phyloP scores from a whole-genome alignment of 2,113 vertebrate genomes.

The Jaculus jaculus region DNA sequence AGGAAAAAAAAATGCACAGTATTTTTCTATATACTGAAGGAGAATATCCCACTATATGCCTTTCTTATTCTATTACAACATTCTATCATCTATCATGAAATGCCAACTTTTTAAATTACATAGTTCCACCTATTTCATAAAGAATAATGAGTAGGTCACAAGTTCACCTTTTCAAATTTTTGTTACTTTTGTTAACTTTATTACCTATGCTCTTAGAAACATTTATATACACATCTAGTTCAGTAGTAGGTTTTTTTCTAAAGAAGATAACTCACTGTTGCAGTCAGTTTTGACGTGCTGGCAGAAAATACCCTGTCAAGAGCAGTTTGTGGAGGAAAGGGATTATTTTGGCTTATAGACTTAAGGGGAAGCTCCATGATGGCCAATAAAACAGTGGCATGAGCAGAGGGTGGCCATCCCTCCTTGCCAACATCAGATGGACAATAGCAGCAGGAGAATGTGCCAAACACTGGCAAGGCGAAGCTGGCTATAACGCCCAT shows the following conservation, averaged over 20 bases:
- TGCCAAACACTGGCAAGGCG: no score
- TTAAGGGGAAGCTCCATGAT: no score
- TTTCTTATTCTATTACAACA: neutral
- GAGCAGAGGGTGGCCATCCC: no score
- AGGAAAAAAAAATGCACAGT: neutral
- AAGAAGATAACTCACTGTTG: neutral
- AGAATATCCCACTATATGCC: neutral
- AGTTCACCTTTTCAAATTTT: neutral
- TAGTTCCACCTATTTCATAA: neutral
- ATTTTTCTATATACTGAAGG: neutral
- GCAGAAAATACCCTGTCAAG: no score
- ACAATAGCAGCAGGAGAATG: no score
- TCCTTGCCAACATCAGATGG: no score
- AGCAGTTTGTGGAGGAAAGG: no score
- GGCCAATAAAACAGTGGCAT: no score
- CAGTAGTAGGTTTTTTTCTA: neutral
- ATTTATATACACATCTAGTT: neutral
- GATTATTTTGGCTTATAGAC: no score
- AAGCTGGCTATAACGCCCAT: no score
- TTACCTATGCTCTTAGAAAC: neutral
- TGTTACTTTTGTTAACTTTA: neutral
- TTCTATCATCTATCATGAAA: neutral
- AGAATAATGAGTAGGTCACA: neutral
- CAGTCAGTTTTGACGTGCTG: no score
- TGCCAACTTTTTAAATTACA: neutral